A percentile compares a stretch with the other conserved stretches of the same genome.
These are phyloP conservation scores for Xenops minutus DNA, from an alignment of 2,797 vertebrate genomes.

Conservation along the genomic window DNA sequence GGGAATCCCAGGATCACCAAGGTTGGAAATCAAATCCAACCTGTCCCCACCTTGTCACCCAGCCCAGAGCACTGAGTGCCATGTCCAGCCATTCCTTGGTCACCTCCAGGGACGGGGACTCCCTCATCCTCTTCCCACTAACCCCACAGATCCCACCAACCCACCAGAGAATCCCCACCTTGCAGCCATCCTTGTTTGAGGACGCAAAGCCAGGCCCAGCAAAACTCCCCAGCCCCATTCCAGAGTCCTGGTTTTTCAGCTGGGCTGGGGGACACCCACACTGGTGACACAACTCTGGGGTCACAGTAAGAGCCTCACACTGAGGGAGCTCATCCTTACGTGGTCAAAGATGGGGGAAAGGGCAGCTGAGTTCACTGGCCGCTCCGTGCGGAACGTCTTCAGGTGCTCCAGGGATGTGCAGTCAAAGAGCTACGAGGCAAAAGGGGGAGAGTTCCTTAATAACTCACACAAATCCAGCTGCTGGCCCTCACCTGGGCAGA, in stretches of 20 bases:
- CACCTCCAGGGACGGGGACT: neutral
- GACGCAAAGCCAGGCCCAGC: neutral
- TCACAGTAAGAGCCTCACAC: fast-evolving
- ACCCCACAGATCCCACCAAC: neutral
- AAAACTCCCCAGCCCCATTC: fast-evolving
- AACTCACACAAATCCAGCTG: neutral
- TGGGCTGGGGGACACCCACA: fast-evolving
- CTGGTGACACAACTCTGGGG: fast-evolving
- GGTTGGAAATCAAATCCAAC: fast-evolving
- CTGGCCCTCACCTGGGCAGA: too few species aligned
- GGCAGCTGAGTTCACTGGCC: conserved; percentile 95
- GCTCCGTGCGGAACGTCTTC: conserved; percentile 93
- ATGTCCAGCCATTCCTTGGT: neutral
- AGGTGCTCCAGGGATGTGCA: conserved; percentile 87
- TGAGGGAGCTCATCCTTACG: conserved; percentile 68
- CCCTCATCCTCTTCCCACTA: neutral
- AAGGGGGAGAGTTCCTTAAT: fast-evolving
- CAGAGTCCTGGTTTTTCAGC: neutral
- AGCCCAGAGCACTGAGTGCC: neutral
- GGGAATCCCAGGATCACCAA: neutral
- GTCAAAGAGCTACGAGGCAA: conserved; percentile 86
- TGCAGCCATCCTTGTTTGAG: fast-evolving
- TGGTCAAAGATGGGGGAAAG: conserved; percentile 96
- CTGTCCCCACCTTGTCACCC: neutral
- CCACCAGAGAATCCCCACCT: neutral